These are phyloP conservation scores for Indicator indicator DNA, from an alignment of 2,113 vertebrate genomes.

Conservation along the genomic window DNA sequence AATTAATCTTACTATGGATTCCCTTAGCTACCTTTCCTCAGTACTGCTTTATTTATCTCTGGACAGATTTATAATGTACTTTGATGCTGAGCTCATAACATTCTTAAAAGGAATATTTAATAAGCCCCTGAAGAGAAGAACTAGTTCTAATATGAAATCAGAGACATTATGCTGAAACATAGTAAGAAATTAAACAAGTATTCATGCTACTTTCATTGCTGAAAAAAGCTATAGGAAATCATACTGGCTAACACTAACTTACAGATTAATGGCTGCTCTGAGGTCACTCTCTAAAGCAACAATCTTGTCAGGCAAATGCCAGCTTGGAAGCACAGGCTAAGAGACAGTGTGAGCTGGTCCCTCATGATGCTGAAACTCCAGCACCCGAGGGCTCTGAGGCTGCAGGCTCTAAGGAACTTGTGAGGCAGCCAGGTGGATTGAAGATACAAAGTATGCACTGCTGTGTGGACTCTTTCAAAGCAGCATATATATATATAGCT, in stretches of 20 bases:
- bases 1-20: background rate
- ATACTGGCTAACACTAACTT: background rate
- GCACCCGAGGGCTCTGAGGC: background rate
- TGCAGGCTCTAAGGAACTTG: background rate
- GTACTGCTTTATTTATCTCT: conserved; percentile 12
- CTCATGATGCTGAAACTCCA: background rate
- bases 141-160: background rate
- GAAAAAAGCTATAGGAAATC: conserved; percentile 6
- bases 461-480: background rate
- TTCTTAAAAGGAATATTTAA: conserved; percentile 27
- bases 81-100: conserved; percentile 6
- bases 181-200: background rate
- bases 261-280: background rate
- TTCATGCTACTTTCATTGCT: background rate
- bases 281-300: background rate
- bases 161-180: background rate
- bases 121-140: conserved; percentile 1
- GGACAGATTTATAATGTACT: background rate
- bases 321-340: background rate
- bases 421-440: background rate
- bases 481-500: background rate
- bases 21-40: background rate
- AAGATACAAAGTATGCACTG: background rate
- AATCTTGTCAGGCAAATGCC: background rate
- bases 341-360: background rate